These are phyloP conservation scores for Copidosoma floridanum DNA, from an alignment of 1,140 invertebrate species.

Conservation along the genomic window DNA sequence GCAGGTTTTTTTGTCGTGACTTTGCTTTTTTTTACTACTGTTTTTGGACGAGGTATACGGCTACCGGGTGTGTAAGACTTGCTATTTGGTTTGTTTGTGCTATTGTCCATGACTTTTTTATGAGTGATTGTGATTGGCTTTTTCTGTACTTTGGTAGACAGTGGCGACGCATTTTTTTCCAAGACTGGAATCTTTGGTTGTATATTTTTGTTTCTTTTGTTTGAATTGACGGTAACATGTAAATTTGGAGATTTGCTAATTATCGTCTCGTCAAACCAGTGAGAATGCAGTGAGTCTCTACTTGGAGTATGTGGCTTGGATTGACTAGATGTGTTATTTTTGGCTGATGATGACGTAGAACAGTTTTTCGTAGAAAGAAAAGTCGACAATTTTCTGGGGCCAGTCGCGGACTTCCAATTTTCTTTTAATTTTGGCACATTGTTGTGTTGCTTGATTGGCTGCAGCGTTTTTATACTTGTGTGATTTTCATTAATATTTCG, in stretches of 20 bases:
- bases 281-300: not conserved
- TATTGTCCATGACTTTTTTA: not conserved
- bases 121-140: slow-evolving; percentile 2
- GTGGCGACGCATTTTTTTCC: slow-evolving; percentile 13
- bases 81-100: not conserved
- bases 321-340: slow-evolving; percentile 18
- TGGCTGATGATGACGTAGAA: not conserved
- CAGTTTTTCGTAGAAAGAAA: no score
- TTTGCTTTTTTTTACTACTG: not conserved
- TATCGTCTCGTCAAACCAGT: slow-evolving; percentile 17
- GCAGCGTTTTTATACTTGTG: no score
- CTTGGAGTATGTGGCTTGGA: not conserved
- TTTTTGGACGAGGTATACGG: slow-evolving; percentile 12
- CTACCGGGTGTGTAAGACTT: not conserved
- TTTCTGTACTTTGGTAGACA: not conserved
- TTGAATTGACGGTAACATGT: not conserved
- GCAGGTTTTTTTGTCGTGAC: slow-evolving; percentile 3
- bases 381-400: not conserved
- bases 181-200: slow-evolving; percentile 10
- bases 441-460: slow-evolving; percentile 16
- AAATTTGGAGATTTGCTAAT: slow-evolving; percentile 29
- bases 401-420: slow-evolving; percentile 7
- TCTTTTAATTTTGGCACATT: not conserved
- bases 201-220: not conserved
- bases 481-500: not conserved